These are phyloP conservation scores for Hyposoter didymator DNA, from an alignment of 2,888 invertebrate species.

Conservation along the genomic window DNA sequence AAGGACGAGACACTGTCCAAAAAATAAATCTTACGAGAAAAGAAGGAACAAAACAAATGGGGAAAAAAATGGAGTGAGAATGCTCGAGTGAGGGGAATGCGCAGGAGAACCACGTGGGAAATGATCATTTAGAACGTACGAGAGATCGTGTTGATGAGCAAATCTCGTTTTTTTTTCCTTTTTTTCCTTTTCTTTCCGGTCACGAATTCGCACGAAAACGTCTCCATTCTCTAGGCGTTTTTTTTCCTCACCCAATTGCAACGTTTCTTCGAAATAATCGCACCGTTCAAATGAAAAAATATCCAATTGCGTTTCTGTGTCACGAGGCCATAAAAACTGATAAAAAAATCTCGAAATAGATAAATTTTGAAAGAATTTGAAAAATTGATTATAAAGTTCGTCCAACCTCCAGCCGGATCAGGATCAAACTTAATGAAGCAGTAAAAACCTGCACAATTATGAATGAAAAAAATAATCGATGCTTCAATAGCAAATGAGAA, in stretches of 20 bases:
- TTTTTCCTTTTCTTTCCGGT: neutral
- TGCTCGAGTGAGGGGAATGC: slow-evolving; percentile 13
- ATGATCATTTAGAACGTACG: slow-evolving; percentile 27
- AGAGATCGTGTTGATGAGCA: slow-evolving; percentile 20
- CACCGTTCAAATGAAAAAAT: neutral
- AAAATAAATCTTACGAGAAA: neutral
- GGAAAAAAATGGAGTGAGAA: slow-evolving; percentile 16
- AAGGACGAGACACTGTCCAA: neutral
- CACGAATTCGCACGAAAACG: neutral
- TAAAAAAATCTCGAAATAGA: neutral
- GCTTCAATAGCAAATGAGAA: neutral
- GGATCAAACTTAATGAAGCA: too few relatives aligned
- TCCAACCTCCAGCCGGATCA: neutral
- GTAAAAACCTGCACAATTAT: neutral
- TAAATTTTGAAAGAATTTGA: neutral
- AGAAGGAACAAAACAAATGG: slow-evolving; percentile 11
- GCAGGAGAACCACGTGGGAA: slow-evolving; percentile 44
- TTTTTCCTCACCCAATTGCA: neutral
- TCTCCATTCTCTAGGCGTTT: neutral
- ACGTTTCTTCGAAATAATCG: neutral
- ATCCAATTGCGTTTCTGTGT: neutral
- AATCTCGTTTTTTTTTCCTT: slow-evolving; percentile 15
- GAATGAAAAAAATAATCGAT: slow-evolving; percentile 18
- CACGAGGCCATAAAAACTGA: neutral
- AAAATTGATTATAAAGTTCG: neutral